Evolutionary conservation across 2,797 vertebrate genomes (phyloP), one percentile per base, ranked within the genome.

Genomic region (Acanthurus leucopareius): DNA sequence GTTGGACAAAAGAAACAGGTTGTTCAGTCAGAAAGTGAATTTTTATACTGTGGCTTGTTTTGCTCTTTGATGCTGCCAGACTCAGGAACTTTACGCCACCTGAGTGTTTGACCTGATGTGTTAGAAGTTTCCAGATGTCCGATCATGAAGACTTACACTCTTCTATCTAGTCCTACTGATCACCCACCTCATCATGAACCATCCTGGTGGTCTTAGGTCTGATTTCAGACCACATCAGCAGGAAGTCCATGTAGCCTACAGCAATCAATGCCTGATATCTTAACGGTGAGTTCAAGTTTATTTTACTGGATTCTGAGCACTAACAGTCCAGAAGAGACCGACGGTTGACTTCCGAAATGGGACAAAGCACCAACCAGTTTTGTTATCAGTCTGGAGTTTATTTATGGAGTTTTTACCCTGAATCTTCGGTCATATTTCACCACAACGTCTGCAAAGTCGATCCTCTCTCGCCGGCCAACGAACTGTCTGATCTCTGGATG

Each of bases 401-500:
- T 25, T 25, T 25, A 1, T 19, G 20, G 17, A 1, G 44, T 16
- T 35, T 13, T 56, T 84, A 96, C 96, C 95, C 86, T 95, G 92
- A 96, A 97, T 13, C 95, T 84, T 42, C 96, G 93, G 82, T 96
- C 95, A 6, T 94, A 97, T 82, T 97, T 97, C 53, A 94, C 49
- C 11, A 96, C 95, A 0, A 96, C 94, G 1, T 96, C 95, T 0
- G 96, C 94, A 2, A 97, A 97, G 83, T 97, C 96, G 1, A 97
- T 95, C 47, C 95, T 93, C 62, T 97, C 96, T 35, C 96, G 77
- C 19, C 95, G 95, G 10, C 95, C 95, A 0, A 97, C 92, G 2
- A 97, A 97, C 75, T 93, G 95, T 0, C 95, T 80, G 75, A 97
- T 91, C 88, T 97, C 96, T 0, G 96, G 96, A 20, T 91, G 94